Conservation (phyloP, 2,113 vertebrate species). For the Empidonax traillii region DNA sequence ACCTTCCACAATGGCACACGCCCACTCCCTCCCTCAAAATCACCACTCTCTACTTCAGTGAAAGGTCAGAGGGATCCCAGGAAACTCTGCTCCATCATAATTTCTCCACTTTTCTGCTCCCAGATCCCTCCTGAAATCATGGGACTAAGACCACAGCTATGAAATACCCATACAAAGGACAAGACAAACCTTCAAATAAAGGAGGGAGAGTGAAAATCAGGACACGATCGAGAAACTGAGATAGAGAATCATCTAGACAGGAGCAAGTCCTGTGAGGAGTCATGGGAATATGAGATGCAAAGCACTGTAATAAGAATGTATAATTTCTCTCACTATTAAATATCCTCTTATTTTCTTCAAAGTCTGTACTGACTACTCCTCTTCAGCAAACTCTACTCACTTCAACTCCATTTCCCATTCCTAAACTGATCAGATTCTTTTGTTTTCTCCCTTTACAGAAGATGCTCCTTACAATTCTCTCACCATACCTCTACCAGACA, state of each 20-base stretch:
- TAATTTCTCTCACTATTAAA: not conserved
- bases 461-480: not conserved
- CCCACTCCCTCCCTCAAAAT: not conserved
- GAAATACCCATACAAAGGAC: not conserved
- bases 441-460: not conserved
- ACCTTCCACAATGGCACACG: fast-evolving
- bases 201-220: not conserved
- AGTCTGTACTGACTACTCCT: not conserved
- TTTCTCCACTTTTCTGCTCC: not conserved
- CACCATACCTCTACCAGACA: not conserved
- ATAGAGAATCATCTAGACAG: not conserved
- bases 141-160: not conserved
- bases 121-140: not conserved
- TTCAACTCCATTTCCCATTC: not conserved
- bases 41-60: not conserved
- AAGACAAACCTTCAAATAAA: not conserved
- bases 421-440: not conserved
- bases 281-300: not conserved
- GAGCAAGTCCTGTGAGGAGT: not conserved
- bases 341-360: not conserved
- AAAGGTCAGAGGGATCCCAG: not conserved
- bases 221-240: not conserved
- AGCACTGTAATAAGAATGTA: not conserved
- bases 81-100: not conserved
- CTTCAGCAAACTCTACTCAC: not conserved